Evolutionary conservation across 2,888 invertebrate genomes (phyloP).

Genomic region (Lycocerus yunnanus): DNA sequence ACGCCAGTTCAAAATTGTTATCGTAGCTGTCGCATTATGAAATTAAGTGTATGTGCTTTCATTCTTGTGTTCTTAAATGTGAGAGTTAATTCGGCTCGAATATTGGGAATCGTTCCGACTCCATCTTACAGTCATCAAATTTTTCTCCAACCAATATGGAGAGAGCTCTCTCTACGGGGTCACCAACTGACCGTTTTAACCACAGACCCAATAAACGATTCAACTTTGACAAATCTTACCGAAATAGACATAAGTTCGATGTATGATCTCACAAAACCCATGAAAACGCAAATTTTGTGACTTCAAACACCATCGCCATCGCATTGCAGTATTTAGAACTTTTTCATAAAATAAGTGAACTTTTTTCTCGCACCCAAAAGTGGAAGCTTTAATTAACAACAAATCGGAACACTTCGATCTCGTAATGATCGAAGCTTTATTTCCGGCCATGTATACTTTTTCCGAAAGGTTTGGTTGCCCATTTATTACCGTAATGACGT

Average conservation of each 20-base stretch:
- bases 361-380: constrained; percentile 35
- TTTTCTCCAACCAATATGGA: constrained; percentile 54
- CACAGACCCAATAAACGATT: constrained; percentile 51
- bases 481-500: constrained; percentile 45
- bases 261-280: constrained; percentile 37
- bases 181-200: constrained; percentile 58
- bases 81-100: constrained; percentile 41
- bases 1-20: too few species aligned
- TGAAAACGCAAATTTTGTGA: neutral
- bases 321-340: neutral
- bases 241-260: constrained; percentile 52
- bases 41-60: too few species aligned
- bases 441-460: constrained; percentile 43
- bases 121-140: constrained; percentile 59
- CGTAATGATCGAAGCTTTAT: constrained; percentile 45
- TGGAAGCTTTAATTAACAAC: constrained; percentile 46
- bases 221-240: constrained; percentile 48
- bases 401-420: constrained; percentile 45
- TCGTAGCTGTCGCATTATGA: too few species aligned
- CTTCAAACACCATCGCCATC: neutral
- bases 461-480: constrained; percentile 46
- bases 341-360: neutral
- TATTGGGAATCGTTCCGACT: constrained; percentile 54
- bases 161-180: constrained; percentile 55
- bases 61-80: neutral